Conservation (phyloP, 2,888 invertebrate genomes). For the Andricus quercusramuli region DNA sequence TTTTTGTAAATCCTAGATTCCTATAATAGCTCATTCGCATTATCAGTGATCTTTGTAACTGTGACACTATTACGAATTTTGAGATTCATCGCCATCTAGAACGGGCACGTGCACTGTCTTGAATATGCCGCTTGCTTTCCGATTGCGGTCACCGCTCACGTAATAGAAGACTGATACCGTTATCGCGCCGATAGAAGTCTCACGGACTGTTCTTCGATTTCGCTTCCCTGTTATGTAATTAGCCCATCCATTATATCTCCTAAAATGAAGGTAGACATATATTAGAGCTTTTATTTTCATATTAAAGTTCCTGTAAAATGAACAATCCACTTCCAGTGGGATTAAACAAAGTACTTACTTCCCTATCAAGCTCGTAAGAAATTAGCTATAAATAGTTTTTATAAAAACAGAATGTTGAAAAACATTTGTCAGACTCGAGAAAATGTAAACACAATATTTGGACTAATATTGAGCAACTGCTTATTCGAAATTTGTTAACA, state of each 20-base stretch:
- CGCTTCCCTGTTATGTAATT: slow-evolving; percentile 69
- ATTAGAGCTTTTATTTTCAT: background rate
- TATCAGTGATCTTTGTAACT: slow-evolving; percentile 8
- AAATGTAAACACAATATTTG: too few relatives aligned
- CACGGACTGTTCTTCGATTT: slow-evolving; percentile 70
- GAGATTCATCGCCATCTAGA: background rate
- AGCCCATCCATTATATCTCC: slow-evolving; percentile 53
- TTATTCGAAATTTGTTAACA: too few relatives aligned
- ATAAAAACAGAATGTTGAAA: background rate
- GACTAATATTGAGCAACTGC: too few relatives aligned
- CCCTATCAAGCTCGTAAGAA: too few relatives aligned
- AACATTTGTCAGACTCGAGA: too few relatives aligned
- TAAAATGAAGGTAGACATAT: slow-evolving; percentile 9
- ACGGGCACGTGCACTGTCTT: slow-evolving; percentile 51
- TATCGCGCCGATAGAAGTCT: slow-evolving; percentile 68
- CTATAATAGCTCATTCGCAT: background rate
- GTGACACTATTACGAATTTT: slow-evolving; percentile 13
- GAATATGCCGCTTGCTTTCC: slow-evolving; percentile 59
- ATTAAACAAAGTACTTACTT: too few relatives aligned
- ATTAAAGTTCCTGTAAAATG: background rate
- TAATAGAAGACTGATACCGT: slow-evolving; percentile 72
- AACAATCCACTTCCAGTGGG: background rate
- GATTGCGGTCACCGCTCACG: slow-evolving; percentile 73
- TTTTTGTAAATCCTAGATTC: background rate
- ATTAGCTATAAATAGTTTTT: background rate